phyloP scores from a whole-genome alignment of 2,797 vertebrate genomes.

The Amblyraja radiata region DNA sequence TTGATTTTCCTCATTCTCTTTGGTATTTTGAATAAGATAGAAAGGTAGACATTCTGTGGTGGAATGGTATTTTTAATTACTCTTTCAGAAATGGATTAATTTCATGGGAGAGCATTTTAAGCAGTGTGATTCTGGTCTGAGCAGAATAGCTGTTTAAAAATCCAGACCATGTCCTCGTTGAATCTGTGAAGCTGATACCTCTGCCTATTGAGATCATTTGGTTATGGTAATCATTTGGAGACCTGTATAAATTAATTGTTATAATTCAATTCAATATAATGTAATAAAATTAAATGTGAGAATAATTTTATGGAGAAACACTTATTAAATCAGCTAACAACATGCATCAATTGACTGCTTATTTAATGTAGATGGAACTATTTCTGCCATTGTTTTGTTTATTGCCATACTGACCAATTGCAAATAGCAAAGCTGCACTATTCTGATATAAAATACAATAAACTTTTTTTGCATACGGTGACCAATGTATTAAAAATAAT shows the following conservation, averaged over 20 bases:
- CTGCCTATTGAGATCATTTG: background rate
- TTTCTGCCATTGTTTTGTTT: background rate
- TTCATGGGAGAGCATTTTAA: background rate
- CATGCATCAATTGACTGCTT: background rate
- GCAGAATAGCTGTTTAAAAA: background rate
- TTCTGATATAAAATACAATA: background rate
- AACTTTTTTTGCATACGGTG: background rate
- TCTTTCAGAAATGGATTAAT: background rate
- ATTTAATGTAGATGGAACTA: background rate
- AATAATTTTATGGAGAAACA: background rate
- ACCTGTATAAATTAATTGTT: conserved; percentile 17
- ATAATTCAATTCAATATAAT: background rate
- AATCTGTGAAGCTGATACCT: background rate
- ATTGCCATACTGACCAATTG: background rate
- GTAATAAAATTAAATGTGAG: conserved; percentile 24
- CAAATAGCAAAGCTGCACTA: background rate
- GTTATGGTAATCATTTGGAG: conserved; percentile 4
- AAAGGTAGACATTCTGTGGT: background rate
- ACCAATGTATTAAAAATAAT: background rate
- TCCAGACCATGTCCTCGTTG: background rate
- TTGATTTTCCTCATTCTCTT: background rate
- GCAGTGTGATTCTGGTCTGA: background rate
- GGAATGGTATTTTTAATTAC: background rate
- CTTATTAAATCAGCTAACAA: background rate
- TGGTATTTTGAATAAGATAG: background rate